Percentiles rank a stretch among this genome's conserved stretches.
phyloP scores from a whole-genome alignment of 2,888 invertebrate species.

The Erebia aethiops region DNA sequence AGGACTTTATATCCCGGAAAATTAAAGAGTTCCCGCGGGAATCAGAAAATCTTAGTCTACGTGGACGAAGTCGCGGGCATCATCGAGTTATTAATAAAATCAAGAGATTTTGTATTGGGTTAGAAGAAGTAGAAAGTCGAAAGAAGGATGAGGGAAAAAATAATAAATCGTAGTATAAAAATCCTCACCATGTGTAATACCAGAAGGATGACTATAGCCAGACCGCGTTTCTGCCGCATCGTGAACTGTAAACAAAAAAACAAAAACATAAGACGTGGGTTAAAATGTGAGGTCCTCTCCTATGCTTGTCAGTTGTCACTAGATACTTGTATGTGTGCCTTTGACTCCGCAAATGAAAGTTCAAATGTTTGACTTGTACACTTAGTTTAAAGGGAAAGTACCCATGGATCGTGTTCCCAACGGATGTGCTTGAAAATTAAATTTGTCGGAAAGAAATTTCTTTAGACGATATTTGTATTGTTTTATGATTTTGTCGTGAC shows the following conservation, averaged over 20 bases:
- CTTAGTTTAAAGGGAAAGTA: slow-evolving; percentile 49
- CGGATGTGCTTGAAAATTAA: slow-evolving; percentile 21
- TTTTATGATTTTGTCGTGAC: not conserved
- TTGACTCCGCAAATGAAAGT: slow-evolving; percentile 46
- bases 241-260: slow-evolving; percentile 68
- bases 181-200: slow-evolving; percentile 74
- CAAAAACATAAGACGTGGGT: not conserved
- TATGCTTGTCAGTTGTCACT: not conserved
- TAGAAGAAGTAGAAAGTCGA: not conserved
- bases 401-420: slow-evolving; percentile 38
- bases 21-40: too few relatives aligned
- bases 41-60: too few relatives aligned
- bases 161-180: not conserved
- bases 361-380: slow-evolving; percentile 50
- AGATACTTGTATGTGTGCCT: slow-evolving; percentile 19
- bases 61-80: too few relatives aligned
- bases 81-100: not conserved
- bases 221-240: slow-evolving; percentile 71
- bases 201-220: slow-evolving; percentile 70
- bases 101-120: not conserved
- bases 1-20: too few relatives aligned
- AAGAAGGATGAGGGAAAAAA: not conserved
- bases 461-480: not conserved
- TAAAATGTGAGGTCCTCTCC: slow-evolving; percentile 2
- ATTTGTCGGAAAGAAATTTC: slow-evolving; percentile 2